Conservation (phyloP, 2,797 vertebrate species). For the Girardinus metallicus region DNA sequence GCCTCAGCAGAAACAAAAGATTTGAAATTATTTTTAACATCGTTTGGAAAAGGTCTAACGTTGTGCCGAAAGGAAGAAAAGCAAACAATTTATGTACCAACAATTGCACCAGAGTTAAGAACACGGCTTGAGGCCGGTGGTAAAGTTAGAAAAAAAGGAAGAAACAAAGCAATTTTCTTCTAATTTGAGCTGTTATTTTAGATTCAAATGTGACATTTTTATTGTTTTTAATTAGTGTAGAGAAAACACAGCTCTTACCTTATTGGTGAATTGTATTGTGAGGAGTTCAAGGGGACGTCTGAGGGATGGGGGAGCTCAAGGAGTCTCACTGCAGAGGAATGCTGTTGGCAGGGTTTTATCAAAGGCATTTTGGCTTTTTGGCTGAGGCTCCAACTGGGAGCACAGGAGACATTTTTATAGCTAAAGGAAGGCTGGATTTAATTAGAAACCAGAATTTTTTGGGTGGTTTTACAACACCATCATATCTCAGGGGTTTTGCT, state of each 20-base stretch:
- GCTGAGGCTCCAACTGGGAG: neutral
- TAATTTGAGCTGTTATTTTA: neutral
- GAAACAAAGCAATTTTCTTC: neutral
- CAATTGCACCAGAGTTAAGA: slow-evolving; percentile 29
- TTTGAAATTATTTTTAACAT: slow-evolving; percentile 71
- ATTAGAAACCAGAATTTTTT: neutral
- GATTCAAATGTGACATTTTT: slow-evolving; percentile 30
- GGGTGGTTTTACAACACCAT: neutral
- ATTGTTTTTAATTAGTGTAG: slow-evolving; percentile 21
- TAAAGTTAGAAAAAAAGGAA: neutral
- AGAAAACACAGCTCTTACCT: neutral
- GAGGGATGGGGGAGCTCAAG: neutral
- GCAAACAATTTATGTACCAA: slow-evolving; percentile 16
- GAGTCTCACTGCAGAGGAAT: neutral
- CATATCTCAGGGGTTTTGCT: neutral
- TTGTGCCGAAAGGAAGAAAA: slow-evolving; percentile 13
- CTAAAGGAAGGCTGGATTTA: neutral
- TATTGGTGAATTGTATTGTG: slow-evolving; percentile 4
- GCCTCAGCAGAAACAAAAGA: slow-evolving; percentile 57
- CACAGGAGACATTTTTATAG: neutral
- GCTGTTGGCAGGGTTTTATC: slow-evolving; percentile 1
- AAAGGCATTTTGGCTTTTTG: neutral
- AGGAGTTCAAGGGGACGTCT: neutral
- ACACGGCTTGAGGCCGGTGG: slow-evolving; percentile 22
- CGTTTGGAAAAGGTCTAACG: slow-evolving; percentile 52